These are phyloP conservation scores for Drosophila gunungcola DNA, from an alignment of 1,140 invertebrate species.

Conservation along the genomic window DNA sequence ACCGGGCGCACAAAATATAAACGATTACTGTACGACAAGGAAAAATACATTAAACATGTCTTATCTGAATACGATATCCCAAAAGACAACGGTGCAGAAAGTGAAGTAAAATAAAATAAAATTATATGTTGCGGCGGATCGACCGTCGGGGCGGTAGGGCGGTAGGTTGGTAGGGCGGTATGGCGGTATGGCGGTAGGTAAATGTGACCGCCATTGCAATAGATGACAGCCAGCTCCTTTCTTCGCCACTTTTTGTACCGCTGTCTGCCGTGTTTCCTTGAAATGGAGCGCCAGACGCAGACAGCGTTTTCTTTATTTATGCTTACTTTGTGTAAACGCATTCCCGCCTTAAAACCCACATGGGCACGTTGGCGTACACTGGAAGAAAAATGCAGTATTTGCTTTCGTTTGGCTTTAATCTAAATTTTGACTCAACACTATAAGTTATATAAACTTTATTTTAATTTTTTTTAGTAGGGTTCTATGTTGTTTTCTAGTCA, in stretches of 20 bases:
- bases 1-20: constrained; percentile 72
- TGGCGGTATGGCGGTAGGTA: constrained; percentile 29
- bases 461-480: no score
- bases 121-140: constrained; percentile 74
- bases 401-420: no score
- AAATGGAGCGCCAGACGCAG: constrained; percentile 35
- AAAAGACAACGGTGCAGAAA: constrained; percentile 82
- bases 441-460: no score
- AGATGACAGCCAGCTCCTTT: constrained; percentile 33
- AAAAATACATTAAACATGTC: constrained; percentile 84
- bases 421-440: no score
- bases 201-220: constrained; percentile 70
- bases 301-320: constrained; percentile 76
- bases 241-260: constrained; percentile 6
- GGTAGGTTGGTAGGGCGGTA: no score
- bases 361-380: constrained; percentile 11
- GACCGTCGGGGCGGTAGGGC: constrained; percentile 27
- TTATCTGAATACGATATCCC: constrained; percentile 84
- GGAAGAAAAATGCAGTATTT: background rate
- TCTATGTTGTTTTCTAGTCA: no score
- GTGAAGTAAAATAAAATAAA: constrained; percentile 82
- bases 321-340: constrained; percentile 82
- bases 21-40: constrained; percentile 82
- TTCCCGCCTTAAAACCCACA: constrained; percentile 54
- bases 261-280: constrained; percentile 56